phyloP scores from a whole-genome alignment of 2,113 vertebrate species.

The Pterocles gutturalis region DNA sequence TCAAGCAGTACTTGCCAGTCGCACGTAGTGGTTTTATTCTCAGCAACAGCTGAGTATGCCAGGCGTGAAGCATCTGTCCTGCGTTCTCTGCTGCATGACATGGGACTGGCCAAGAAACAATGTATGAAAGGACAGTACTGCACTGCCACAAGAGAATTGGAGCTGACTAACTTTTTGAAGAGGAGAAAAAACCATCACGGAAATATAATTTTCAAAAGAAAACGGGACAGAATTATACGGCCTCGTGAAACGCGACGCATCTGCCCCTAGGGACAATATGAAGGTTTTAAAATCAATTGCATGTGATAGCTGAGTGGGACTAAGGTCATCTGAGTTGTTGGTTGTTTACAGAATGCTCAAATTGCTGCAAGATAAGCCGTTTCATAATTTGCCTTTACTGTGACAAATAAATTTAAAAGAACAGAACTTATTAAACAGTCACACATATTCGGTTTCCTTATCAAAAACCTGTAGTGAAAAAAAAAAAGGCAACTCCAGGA shows the following conservation, averaged over 20 bases:
- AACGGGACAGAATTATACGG: background rate
- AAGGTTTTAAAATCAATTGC: background rate
- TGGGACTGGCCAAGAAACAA: conserved; percentile 15
- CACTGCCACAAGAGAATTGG: background rate
- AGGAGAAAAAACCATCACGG: background rate
- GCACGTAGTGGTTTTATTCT: conserved; percentile 60
- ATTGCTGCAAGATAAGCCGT: background rate
- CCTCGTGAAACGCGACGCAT: background rate
- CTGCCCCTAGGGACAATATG: background rate
- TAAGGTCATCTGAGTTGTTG: background rate
- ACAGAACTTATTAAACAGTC: background rate
- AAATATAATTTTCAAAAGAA: background rate
- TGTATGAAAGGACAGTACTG: background rate
- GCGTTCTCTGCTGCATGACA: conserved; percentile 43
- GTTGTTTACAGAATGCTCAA: conserved; percentile 3
- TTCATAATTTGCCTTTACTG: background rate
- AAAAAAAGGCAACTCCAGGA: background rate
- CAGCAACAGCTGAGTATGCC: conserved; percentile 69
- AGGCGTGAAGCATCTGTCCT: conserved; percentile 72
- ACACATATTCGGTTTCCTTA: background rate
- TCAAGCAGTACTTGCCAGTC: conserved; percentile 28
- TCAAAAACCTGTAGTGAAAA: background rate
- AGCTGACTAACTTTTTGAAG: background rate
- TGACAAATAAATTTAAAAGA: background rate
- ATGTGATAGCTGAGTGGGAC: background rate